Evolutionary conservation across 2,797 vertebrate species (phyloP), one percentile per base, ranked within the genome.

Genomic region (Hafferia zeledoni): DNA sequence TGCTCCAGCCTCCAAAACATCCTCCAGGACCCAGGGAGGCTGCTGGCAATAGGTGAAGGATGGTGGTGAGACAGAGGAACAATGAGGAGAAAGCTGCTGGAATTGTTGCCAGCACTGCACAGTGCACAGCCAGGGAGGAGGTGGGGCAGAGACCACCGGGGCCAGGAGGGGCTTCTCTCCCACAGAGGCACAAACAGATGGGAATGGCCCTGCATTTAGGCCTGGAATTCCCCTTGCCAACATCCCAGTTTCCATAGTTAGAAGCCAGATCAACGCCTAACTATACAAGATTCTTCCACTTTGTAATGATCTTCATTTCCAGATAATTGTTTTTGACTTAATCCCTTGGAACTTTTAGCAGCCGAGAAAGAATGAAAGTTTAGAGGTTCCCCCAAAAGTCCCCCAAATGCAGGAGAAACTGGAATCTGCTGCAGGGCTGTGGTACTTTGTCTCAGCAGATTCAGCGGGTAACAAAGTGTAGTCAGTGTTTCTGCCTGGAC

Each of bases 401-500:
- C 60, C 63, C 9, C 16, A 77, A 35, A 56, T 2, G 6, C 64
- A 92, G 44, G 47, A 87, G 84, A 86, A 82, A 50, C 74, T 68
- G 63, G 44, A 70, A 84, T 86, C 87, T 79, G 72, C 85, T 77
- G 61, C 87, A 89, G 78, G 77, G 88, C 86, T 89, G 78, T 57
- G 35, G 33, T 10, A 43, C 0, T 0, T 89, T 94, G 76, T 79
- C 67, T 94, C 91, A 87, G 91, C 89, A 90, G 59, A 94, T 81
- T 87, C 52, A 82, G 63, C n/a, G 43, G 49, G 68, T 91, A 96
- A 82, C n/a, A 31, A 90, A 78, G 37, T 13, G 8, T 76, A 94
- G 2, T 52, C 83, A 64, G 47, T 17, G 70, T 74, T 95, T 90
- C 85, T 96, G 95, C 64, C 96, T 87, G 70, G 80, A 87, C 95